Base-by-base conservation (phyloP, 2,888 invertebrate genomes). In the Rhaphigaster nebulosa region DNA sequence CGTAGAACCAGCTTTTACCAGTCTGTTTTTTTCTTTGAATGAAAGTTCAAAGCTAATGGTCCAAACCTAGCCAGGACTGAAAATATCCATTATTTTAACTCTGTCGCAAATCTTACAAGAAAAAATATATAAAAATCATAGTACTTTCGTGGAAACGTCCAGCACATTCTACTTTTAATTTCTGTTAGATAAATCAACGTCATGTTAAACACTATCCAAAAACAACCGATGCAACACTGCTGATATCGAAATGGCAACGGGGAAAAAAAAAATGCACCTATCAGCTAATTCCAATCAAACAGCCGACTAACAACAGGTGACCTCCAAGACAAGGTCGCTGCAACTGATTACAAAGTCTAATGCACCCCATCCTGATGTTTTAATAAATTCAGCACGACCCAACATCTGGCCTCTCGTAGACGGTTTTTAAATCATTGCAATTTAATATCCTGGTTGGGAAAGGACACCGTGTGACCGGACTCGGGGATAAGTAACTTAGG, bases 341-440 rank as follows among this genome's bases (percentile, higher is more conserved):
- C 84, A 84, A 23, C 84, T 45, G 13, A 84, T 84, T 84, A 84
- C 45, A 41, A 84, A 84, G 45, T 84, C 84, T 84, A 84, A 84
- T 84, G 26, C 84, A 84, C 45, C 45, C 1, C n/a, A n/a, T 50
- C 45, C 45, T 45, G 13, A 45, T 84, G 45, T 50, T 84, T 45
- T n/a, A 84, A 84, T 84, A 84, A 50, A 50, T 50, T 84, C 45
- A 76, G 70, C 38, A 20, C 70, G 70, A 18, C 29, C 29, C 29
- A 38, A 76, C 70, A 76, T 38, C 70, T 34, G 70, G 70, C 70
- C 34, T 76, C 70, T 34, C 20, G 0, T 34, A 70, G 70, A 8
- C 34, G 34, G 18, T 76, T 76, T 76, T 76, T 76, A 76, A 76
- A 76, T 76, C 70, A 76, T 76, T 38, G 34, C 34, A 76, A 76